Base-by-base conservation (phyloP, 1,140 invertebrate genomes). In the Lethrus apterus region DNA sequence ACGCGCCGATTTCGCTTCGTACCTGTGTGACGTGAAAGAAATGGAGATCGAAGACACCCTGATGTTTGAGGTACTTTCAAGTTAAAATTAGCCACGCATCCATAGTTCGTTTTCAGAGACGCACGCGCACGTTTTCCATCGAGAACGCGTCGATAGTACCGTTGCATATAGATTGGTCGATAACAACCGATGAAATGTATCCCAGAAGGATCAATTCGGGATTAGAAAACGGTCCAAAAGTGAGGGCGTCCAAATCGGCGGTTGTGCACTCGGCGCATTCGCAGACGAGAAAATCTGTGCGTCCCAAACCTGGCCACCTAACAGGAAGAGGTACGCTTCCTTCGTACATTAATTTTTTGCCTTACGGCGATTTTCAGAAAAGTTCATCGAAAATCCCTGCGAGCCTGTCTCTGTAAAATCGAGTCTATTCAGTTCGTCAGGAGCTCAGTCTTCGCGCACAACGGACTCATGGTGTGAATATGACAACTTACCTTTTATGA, bases 11-110 rank as follows among this genome's bases (percentile, higher is more conserved):
- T 62, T 58, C 40, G 48, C 40, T 19, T 30, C 23, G 7, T 63
- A 59, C 36, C 11, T 31, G 30, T 55, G 52, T 31, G 23, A 26
- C 8, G 26, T 23, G 14, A 15, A 14, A 7, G 45, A 54, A 17
- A 41, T 63, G 26, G 31, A 41, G 10, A 49, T 63, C 35, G 30
- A 45, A 2, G 49, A 57, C 44, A 63, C 59, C 0, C 55, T 46
- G 20, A 34, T 60, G 15, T 57, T 58, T 41, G 50, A 59, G 44
- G 60, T 60, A 57, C 41, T 17, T 11, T 35, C 10, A n/a, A 33
- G 10, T 13, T 26, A 26, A 26, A 26, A 7, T 7, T 26, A 26
- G n/a, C 10, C n/a, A n/a, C 11, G 29, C 24, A 40, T 33, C 17
- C 8, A 40, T 19, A 32, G 7, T 17, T 7, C 17, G 38, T 20